Evolutionary conservation across 2,113 vertebrate species (phyloP).

Genomic region (Cinclus cinclus): DNA sequence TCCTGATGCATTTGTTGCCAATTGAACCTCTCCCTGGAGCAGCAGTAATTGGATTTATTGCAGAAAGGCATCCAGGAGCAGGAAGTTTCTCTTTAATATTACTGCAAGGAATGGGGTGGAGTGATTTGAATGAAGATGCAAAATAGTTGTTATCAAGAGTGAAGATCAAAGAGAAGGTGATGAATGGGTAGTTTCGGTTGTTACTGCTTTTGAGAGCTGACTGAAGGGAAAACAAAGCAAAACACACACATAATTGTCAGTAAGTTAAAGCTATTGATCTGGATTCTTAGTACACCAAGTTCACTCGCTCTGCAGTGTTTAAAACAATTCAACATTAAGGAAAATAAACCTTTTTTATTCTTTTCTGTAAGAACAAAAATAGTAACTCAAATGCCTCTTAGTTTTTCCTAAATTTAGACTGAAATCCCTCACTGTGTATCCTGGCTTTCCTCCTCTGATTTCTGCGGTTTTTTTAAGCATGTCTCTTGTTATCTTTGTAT

Average conservation of each 20-base stretch:
- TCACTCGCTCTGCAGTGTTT: not conserved
- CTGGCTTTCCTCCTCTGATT: not conserved
- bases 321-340: not conserved
- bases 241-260: not conserved
- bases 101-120: conserved; percentile 53
- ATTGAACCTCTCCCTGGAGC: not conserved
- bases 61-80: conserved; percentile 1
- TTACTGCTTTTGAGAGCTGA: conserved; percentile 22
- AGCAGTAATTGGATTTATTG: not conserved
- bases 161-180: conserved; percentile 37
- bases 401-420: not conserved
- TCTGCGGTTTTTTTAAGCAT: not conserved
- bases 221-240: conserved; percentile 16
- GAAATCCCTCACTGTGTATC: not conserved
- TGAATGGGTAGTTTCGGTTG: conserved; percentile 7
- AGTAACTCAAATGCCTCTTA: not conserved
- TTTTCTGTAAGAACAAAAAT: not conserved
- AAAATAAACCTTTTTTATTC: not conserved
- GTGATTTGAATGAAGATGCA: not conserved
- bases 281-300: not conserved
- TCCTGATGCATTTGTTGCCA: not conserved
- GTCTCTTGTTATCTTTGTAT: not conserved
- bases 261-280: not conserved
- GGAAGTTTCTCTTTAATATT: conserved; percentile 31
- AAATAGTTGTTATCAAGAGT: not conserved